Percentiles rank a stretch among this genome's conserved stretches.
These are phyloP conservation scores for Premnoplex brunnescens DNA, from an alignment of 2,797 vertebrate genomes.

Conservation along the genomic window DNA sequence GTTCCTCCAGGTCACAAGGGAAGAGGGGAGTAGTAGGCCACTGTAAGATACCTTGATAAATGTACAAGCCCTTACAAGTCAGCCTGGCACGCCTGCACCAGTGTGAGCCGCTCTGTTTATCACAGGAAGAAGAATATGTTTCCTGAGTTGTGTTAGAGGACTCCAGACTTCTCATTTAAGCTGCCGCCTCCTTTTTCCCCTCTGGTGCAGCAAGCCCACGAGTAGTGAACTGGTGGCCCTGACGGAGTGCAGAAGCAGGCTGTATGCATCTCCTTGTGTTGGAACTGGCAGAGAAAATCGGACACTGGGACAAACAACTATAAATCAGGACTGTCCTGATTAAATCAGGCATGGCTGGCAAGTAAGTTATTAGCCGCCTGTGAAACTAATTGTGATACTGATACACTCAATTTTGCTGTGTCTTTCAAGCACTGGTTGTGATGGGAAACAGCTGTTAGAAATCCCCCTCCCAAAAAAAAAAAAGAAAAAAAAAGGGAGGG, in stretches of 20 bases:
- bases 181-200: background rate
- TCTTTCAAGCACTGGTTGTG: slow-evolving; percentile 76
- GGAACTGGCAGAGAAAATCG: slow-evolving; percentile 53
- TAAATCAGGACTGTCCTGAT: slow-evolving; percentile 71
- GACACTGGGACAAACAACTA: slow-evolving; percentile 68
- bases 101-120: slow-evolving; percentile 4
- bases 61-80: background rate
- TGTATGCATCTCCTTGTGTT: slow-evolving; percentile 40
- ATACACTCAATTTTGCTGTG: slow-evolving; percentile 69
- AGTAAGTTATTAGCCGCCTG: slow-evolving; percentile 75
- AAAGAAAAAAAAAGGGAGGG: background rate
- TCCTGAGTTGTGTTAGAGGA: slow-evolving; percentile 4
- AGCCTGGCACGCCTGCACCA: background rate
- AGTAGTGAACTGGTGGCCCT: background rate
- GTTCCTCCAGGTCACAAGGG: slow-evolving; percentile 44
- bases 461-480: background rate
- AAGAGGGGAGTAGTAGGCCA: background rate
- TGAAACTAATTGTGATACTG: slow-evolving; percentile 75
- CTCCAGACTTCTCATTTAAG: slow-evolving; percentile 15
- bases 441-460: slow-evolving; percentile 78
- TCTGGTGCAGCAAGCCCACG: background rate
- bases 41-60: slow-evolving; percentile 45
- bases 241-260: background rate
- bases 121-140: slow-evolving; percentile 13
- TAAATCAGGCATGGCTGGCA: slow-evolving; percentile 73